These are phyloP conservation scores for Limenitis camilla DNA, from an alignment of 2,888 invertebrate species.

Conservation along the genomic window DNA sequence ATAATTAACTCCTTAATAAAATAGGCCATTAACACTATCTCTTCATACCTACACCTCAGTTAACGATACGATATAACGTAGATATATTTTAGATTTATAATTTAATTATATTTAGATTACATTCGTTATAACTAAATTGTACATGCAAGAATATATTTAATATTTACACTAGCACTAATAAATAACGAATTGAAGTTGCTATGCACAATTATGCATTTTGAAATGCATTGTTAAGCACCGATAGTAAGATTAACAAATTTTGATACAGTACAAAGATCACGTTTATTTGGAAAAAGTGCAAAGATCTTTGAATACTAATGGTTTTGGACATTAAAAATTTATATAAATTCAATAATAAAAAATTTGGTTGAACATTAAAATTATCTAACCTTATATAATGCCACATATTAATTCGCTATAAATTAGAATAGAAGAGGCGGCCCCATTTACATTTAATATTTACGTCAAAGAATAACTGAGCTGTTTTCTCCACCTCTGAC, in stretches of 20 bases:
- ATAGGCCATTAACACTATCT: slow-evolving; percentile 17
- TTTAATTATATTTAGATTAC: slow-evolving; percentile 11
- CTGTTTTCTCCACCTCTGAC: no score
- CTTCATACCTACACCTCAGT: not conserved
- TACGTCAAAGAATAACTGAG: not conserved
- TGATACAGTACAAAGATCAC: not conserved
- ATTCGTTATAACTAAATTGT: slow-evolving; percentile 17
- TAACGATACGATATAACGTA: slow-evolving; percentile 5
- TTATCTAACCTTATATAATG: slow-evolving; percentile 43
- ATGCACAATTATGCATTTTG: slow-evolving; percentile 51
- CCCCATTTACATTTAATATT: slow-evolving; percentile 54
- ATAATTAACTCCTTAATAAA: slow-evolving; percentile 12
- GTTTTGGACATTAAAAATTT: no score
- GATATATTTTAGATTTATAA: slow-evolving; percentile 8
- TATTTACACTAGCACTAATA: slow-evolving; percentile 36
- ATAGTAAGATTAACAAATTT: slow-evolving; percentile 4
- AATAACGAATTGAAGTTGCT: slow-evolving; percentile 28
- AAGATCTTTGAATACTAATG: no score
- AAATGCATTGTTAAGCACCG: slow-evolving; percentile 56
- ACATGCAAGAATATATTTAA: slow-evolving; percentile 55
- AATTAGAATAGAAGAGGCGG: slow-evolving; percentile 61
- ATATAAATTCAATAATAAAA: slow-evolving; percentile 25
- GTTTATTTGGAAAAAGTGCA: not conserved
- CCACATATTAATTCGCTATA: slow-evolving; percentile 41
- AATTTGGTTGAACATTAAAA: slow-evolving; percentile 64